Evolutionary conservation across 2,113 vertebrate species (phyloP).

Genomic region (Pleuronectes platessa): DNA sequence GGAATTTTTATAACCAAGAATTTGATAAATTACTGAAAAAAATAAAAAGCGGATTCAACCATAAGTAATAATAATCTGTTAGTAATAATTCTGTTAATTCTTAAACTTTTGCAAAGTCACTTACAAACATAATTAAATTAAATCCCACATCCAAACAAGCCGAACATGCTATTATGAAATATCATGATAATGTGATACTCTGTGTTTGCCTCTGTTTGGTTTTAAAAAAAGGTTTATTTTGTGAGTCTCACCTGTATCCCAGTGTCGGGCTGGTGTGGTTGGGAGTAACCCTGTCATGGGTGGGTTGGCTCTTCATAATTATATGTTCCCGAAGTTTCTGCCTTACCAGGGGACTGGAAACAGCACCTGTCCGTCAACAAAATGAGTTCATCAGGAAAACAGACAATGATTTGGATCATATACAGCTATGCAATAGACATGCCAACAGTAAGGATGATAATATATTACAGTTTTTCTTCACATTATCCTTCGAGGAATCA

Average conservation of each 20-base stretch:
- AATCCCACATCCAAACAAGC: too few species aligned
- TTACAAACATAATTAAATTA: too few species aligned
- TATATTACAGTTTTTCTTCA: not conserved
- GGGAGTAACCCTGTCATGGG: conserved; percentile 84
- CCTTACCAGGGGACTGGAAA: conserved; percentile 92
- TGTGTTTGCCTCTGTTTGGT: not conserved
- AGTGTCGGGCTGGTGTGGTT: conserved; percentile 64
- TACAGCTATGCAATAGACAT: not conserved
- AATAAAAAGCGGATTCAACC: too few species aligned
- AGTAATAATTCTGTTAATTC: too few species aligned
- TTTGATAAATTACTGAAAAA: too few species aligned
- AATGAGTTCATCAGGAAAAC: conserved; percentile 12
- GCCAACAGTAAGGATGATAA: not conserved
- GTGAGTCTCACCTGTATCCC: conserved; percentile 76
- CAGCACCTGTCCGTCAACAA: conserved; percentile 84
- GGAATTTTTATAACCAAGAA: too few species aligned
- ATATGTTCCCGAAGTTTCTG: conserved; percentile 90
- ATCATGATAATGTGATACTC: too few species aligned
- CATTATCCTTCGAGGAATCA: not conserved
- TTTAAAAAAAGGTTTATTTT: not conserved
- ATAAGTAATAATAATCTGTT: too few species aligned
- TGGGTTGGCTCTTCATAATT: conserved; percentile 89
- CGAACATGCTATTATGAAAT: too few species aligned
- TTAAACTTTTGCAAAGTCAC: too few species aligned
- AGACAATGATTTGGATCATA: not conserved